These are phyloP conservation scores for Martes martes DNA, from an alignment of 2,113 vertebrate species.

Conservation along the genomic window DNA sequence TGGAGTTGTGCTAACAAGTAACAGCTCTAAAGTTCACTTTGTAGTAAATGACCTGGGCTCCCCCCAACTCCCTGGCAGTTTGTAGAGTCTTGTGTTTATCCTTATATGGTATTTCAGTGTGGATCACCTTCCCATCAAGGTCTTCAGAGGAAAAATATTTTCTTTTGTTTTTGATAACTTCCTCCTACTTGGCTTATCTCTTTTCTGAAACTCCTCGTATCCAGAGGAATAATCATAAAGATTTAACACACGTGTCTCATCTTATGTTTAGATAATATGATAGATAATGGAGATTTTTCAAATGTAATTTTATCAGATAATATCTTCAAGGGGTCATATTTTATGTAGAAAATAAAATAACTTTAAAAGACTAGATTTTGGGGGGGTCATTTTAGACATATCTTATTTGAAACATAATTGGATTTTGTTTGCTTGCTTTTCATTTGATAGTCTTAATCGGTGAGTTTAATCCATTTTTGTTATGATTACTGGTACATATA, in stretches of 20 bases:
- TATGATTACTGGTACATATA: not conserved
- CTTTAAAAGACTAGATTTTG: not conserved
- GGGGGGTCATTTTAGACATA: not conserved
- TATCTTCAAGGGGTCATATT: not conserved
- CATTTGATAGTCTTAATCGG: not conserved
- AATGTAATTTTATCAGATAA: not conserved
- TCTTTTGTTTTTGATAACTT: constrained; percentile 1
- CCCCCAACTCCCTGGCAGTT: not conserved
- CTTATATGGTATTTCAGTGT: not conserved
- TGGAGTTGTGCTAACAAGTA: not conserved
- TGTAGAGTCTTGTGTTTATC: not conserved
- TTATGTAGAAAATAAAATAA: constrained; percentile 22
- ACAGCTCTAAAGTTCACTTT: not conserved
- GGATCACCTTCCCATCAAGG: not conserved
- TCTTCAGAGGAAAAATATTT: not conserved
- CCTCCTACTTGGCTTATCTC: not conserved
- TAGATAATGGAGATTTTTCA: not conserved
- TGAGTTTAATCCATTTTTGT: not conserved
- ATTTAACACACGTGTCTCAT: not conserved
- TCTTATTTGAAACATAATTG: not conserved
- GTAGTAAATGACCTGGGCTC: not conserved
- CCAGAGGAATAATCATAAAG: not conserved
- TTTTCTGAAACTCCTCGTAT: not conserved
- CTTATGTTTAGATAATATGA: not conserved
- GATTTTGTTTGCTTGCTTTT: not conserved